Evolutionary conservation across 2,113 vertebrate species (phyloP).

Genomic region (Dicerorhinus sumatrensis): DNA sequence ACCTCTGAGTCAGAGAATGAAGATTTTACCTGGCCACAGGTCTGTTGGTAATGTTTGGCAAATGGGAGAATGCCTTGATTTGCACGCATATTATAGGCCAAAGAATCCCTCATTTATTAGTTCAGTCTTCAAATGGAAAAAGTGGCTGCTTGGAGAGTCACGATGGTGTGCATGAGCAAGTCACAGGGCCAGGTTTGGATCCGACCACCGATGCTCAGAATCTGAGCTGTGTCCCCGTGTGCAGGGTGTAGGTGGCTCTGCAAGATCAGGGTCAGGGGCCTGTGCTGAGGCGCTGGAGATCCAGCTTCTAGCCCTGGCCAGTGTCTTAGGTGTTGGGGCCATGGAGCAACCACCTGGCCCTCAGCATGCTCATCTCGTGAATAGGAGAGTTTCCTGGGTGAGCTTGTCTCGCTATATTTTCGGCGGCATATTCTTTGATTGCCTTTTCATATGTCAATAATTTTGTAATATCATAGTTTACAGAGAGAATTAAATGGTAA

Average conservation of each 20-base stretch:
- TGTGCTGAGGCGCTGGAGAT: not conserved
- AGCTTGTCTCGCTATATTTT: not conserved
- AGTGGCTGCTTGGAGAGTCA: not conserved
- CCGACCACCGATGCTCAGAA: not conserved
- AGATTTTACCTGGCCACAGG: not conserved
- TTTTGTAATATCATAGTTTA: constrained; percentile 47
- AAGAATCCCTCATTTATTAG: not conserved
- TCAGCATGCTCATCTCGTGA: not conserved
- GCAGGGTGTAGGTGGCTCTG: not conserved
- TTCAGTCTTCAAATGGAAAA: not conserved
- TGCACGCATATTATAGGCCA: not conserved
- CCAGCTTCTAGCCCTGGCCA: not conserved
- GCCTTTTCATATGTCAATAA: not conserved
- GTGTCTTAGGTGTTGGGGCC: not conserved
- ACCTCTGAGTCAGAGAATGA: not conserved
- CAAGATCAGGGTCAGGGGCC: too few species aligned
- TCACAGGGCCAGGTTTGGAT: not conserved
- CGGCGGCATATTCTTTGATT: not conserved
- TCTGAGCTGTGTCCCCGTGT: not conserved
- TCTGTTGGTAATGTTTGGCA: not conserved
- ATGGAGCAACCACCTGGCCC: too few species aligned
- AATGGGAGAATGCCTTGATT: not conserved
- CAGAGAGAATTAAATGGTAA: constrained; percentile 12
- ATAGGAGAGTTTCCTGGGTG: not conserved
- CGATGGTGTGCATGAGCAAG: not conserved